phyloP scores from a whole-genome alignment of 2,888 invertebrate species.

The Lasioglossum lativentre region DNA sequence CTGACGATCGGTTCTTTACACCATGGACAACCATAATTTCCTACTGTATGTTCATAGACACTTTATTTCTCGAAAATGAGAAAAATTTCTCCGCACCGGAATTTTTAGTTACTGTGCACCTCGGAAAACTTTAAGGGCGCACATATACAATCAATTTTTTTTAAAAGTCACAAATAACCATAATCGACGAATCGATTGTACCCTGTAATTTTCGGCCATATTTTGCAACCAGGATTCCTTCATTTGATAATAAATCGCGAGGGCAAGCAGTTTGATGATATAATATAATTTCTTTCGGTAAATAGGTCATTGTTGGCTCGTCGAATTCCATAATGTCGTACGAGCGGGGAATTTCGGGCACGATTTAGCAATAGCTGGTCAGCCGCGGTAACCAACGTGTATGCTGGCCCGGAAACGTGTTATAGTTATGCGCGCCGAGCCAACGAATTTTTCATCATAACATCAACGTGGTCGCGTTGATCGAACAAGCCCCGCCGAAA shows the following conservation, averaged over 20 bases:
- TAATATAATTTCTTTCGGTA: slow-evolving; percentile 42
- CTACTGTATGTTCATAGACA: background rate
- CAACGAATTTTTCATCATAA: slow-evolving; percentile 62
- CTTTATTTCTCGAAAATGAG: no score
- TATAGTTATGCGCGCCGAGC: slow-evolving; percentile 33
- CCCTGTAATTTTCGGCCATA: background rate
- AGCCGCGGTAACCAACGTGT: slow-evolving; percentile 49
- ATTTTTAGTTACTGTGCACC: no score
- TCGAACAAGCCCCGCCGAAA: slow-evolving; percentile 28
- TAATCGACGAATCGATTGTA: no score
- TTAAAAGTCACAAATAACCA: no score
- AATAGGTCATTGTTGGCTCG: slow-evolving; percentile 41
- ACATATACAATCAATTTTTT: no score
- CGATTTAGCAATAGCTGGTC: slow-evolving; percentile 67
- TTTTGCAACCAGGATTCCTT: background rate
- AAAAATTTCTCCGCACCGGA: no score
- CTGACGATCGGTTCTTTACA: slow-evolving; percentile 61
- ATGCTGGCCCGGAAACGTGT: slow-evolving; percentile 41
- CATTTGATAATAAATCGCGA: background rate
- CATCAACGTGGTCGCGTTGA: slow-evolving; percentile 32
- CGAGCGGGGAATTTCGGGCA: slow-evolving; percentile 58
- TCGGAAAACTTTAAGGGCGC: no score
- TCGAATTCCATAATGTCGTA: slow-evolving; percentile 55
- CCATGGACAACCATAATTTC: background rate
- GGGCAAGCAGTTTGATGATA: background rate